These are phyloP conservation scores for Cydia pomonella DNA, from an alignment of 1,140 invertebrate genomes.

Conservation along the genomic window DNA sequence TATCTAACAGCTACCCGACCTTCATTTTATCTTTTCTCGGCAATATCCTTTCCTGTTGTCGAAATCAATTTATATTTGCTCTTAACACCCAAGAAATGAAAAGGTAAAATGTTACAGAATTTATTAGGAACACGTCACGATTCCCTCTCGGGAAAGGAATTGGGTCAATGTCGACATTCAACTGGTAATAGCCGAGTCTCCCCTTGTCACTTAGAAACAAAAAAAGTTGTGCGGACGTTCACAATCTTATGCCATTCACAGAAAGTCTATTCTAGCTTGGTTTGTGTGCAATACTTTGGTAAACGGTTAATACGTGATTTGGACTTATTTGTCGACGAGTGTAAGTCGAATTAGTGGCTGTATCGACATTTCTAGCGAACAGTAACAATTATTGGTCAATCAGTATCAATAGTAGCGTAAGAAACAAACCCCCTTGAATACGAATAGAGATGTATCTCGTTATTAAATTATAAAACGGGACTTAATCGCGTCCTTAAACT, in stretches of 20 bases:
- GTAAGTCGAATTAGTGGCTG: not conserved
- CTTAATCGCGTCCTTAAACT: too few relatives aligned
- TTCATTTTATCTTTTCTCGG: not conserved
- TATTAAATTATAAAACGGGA: too few relatives aligned
- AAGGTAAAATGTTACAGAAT: constrained; percentile 2
- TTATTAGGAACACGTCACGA: not conserved
- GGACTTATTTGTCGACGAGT: constrained; percentile 1
- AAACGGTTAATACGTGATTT: not conserved
- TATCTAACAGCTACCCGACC: not conserved
- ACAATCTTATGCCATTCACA: constrained; percentile 41
- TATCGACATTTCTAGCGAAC: not conserved
- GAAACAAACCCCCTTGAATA: too few relatives aligned
- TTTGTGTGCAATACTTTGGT: not conserved
- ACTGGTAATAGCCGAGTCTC: constrained; percentile 42
- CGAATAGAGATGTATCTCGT: too few relatives aligned
- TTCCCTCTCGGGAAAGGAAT: constrained; percentile 24
- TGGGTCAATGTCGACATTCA: constrained; percentile 57
- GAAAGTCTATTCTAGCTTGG: not conserved
- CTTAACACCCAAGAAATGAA: not conserved
- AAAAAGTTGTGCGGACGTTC: constrained; percentile 49
- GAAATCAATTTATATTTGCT: constrained; percentile 10
- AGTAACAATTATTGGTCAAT: not conserved
- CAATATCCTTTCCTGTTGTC: not conserved
- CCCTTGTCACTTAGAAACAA: constrained; percentile 23
- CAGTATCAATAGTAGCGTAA: too few relatives aligned